These are phyloP conservation scores for Galeopsomyia nigrocyanea DNA, from an alignment of 2,888 invertebrate species.

Conservation along the genomic window DNA sequence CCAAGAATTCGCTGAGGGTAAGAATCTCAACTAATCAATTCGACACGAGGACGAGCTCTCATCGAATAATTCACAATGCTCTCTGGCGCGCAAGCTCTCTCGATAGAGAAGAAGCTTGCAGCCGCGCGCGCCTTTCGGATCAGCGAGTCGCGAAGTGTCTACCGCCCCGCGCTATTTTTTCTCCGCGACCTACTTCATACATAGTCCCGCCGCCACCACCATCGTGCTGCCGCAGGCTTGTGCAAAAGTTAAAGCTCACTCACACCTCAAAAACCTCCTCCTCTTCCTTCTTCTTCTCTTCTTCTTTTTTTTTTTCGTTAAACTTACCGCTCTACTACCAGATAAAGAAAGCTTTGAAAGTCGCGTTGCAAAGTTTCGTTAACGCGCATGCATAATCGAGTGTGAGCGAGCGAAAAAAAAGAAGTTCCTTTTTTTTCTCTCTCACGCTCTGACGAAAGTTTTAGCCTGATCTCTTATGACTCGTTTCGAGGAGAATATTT, in stretches of 20 bases:
- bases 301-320: no score
- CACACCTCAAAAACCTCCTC: background rate
- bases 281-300: no score
- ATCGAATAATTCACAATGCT: no score
- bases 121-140: no score
- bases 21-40: no score
- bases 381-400: constrained; percentile 51
- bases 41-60: no score
- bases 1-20: no score
- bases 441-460: background rate
- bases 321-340: constrained; percentile 12
- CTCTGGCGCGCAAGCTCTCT: no score
- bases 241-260: constrained; percentile 16
- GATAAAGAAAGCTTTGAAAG: background rate
- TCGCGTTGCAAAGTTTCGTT: constrained; percentile 46
- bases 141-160: no score
- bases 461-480: background rate
- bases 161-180: constrained; percentile 13
- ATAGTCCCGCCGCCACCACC: no score
- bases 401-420: no score
- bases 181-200: constrained; percentile 7
- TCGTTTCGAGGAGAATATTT: constrained; percentile 3
- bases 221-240: constrained; percentile 2
- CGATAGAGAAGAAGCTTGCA: no score
- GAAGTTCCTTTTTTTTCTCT: background rate